Base-by-base conservation (phyloP, 1,140 invertebrate genomes). In the Caenorhabditis briggsae region DNA sequence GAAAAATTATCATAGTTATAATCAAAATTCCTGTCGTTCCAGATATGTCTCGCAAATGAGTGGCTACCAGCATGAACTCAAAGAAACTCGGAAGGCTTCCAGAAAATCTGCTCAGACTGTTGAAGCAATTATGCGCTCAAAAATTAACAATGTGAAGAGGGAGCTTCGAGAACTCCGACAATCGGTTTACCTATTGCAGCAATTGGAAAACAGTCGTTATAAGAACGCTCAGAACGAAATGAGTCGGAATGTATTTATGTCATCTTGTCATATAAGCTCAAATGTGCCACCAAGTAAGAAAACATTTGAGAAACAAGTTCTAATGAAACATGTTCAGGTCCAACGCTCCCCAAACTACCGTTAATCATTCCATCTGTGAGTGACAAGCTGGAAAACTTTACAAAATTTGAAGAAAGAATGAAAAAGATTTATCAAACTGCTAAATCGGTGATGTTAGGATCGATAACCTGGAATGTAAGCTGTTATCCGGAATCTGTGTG, bases 1-100 rank as follows among this genome's bases (percentile, higher is more conserved):
- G 96, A 20, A 58, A 64, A 64, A 64, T 33, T 7, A 64, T 46
- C 18, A 53, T 12, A 53, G 16, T 53, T 53, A 53, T 58, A 46
- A 74, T 46, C 11, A 33, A 33, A 65, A 25, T 41, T 7, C 14
- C 9, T 2, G 5, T 46, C 46, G 7, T 74, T 58, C 18, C 46
- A 78, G 70, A 41, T 78, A 78, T 20, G 70, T 78, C 11, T 23
- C 70, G 6, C 70, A 78, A 78, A 78, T 78, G 70, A 78, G 70
- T 50, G 70, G 70, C 23, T 78, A 78, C 23, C 70, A 50, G n/a
- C 70, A 78, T 23, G 70, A 78, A 23, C 46, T 78, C 7, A 78
- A 78, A n/a, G 46, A 78, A 50, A 78, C 70, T 18, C 33, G 70
- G 5, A 78, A 78, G 23, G n/a, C 70, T 2, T 43, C 46, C 3